These are phyloP conservation scores for Beris morrisii DNA, from an alignment of 2,888 invertebrate species.

Conservation along the genomic window DNA sequence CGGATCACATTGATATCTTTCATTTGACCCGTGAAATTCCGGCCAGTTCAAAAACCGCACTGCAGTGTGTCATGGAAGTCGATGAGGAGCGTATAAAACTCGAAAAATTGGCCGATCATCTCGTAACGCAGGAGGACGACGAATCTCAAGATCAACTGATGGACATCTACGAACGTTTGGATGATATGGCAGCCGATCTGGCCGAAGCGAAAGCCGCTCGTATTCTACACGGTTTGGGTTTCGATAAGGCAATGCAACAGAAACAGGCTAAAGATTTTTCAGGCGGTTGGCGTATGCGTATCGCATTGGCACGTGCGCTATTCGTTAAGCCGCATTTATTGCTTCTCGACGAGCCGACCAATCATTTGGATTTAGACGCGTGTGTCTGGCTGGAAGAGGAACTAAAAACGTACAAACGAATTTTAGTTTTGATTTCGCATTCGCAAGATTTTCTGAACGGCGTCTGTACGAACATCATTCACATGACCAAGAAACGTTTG, in stretches of 20 bases:
- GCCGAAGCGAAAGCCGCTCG: slow-evolving; percentile 93
- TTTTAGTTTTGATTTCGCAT: slow-evolving; percentile 96
- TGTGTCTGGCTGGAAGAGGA: slow-evolving; percentile 99
- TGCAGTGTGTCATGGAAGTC: slow-evolving; percentile 97
- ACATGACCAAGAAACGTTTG: slow-evolving; percentile 88
- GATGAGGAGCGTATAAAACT: slow-evolving; percentile 90
- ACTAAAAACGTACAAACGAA: slow-evolving; percentile 93
- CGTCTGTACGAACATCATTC: slow-evolving; percentile 94
- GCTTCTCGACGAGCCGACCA: slow-evolving; percentile 97
- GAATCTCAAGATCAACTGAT: slow-evolving; percentile 93
- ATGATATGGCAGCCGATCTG: slow-evolving; percentile 94
- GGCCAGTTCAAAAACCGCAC: slow-evolving; percentile 94
- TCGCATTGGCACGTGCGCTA: slow-evolving; percentile 92
- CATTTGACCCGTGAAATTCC: slow-evolving; percentile 96
- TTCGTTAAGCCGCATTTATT: slow-evolving; percentile 97
- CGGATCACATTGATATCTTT: slow-evolving; percentile 96
- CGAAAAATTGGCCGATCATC: slow-evolving; percentile 88
- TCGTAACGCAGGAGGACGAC: slow-evolving; percentile 85
- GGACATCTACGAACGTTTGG: slow-evolving; percentile 96
- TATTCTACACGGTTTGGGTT: slow-evolving; percentile 96
- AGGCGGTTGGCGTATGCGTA: slow-evolving; percentile 98
- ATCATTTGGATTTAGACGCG: slow-evolving; percentile 97
- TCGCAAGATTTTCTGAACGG: slow-evolving; percentile 99
- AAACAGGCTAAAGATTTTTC: slow-evolving; percentile 86
- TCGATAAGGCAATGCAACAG: slow-evolving; percentile 82